Evolutionary conservation across 2,113 vertebrate genomes (phyloP).

Genomic region (Phycodurus eques): DNA sequence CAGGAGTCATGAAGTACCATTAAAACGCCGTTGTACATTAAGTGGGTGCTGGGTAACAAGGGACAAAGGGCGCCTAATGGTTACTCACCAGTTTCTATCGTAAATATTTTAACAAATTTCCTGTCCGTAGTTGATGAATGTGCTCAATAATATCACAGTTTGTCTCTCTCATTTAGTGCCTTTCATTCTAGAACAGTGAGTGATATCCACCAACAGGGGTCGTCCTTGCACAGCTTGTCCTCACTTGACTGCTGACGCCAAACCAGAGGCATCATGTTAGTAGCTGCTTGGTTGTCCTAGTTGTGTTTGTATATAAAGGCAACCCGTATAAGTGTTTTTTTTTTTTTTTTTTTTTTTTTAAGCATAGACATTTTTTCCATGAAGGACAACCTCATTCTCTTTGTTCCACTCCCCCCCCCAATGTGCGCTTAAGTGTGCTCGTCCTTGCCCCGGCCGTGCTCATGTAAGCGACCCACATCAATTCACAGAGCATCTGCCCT

Average conservation of each 20-base stretch:
- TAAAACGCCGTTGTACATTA: background rate
- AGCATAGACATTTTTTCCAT: background rate
- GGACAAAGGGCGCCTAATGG: conserved; percentile 6
- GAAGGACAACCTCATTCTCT: conserved; percentile 41
- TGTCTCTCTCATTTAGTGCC: conserved; percentile 57
- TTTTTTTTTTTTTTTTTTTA: background rate
- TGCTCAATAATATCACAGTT: conserved; percentile 66
- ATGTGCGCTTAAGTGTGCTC: conserved; percentile 3
- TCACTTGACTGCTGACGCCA: background rate
- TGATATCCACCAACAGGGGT: conserved; percentile 56
- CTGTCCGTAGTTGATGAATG: conserved; percentile 68
- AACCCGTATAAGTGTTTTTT: background rate
- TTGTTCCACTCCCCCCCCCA: background rate
- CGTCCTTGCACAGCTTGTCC: conserved; percentile 53
- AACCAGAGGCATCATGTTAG: background rate
- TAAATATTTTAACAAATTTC: conserved; percentile 63
- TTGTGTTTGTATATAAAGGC: background rate
- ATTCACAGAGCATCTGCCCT: conserved; percentile 66
- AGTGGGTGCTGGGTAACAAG: conserved; percentile 13
- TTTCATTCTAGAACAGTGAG: background rate
- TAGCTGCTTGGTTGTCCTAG: conserved; percentile 19
- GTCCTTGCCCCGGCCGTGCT: conserved; percentile 50
- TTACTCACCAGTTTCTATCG: conserved; percentile 41
- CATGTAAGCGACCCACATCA: conserved; percentile 55
- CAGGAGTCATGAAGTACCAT: conserved; percentile 13